Evolutionary conservation across 2,888 invertebrate genomes (phyloP), one percentile per base, ranked within the genome.

Genomic region (Ichneumoninae sp.): DNA sequence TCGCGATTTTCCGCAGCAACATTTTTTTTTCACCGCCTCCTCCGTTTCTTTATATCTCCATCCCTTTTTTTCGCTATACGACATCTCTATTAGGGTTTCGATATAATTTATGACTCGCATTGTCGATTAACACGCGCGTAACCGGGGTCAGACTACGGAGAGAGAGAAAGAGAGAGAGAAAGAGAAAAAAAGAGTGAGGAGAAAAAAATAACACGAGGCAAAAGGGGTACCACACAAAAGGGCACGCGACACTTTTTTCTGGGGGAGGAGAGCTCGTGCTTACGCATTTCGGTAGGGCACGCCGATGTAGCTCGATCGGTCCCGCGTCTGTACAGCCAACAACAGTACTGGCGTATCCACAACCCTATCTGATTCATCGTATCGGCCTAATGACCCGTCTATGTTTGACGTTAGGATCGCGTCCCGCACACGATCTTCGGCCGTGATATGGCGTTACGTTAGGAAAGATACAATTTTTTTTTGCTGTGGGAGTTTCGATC

Each of bases 81-180:
- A 86, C 83, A 90, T 91, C 92, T 93, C 93, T 92, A 93, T 93
- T 93, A 92, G 93, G 93, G 92, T 89, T 85, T 88, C 87, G 91
- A 92, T 92, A 92, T 92, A 93, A 93, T 93, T 93, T 93, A 93
- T 93, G 91, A 91, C 91, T 91, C 84, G 89, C 87, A 93, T 93
- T 93, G 93, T 93, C 92, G 92, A 93, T 93, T 93, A 93, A 91
- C 92, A 91, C 93, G 92, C 91, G 91, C 90, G 87, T 91, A 91
- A 92, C 91, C 89, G 88, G 88, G 89, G 85, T 87, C 87, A 86
- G 73, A 85, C 60, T 70, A 68, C 30, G 47, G 63, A 78, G 76
- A 81, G 83, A 73, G 78, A 76, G 78, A 80, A 78, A 86, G 85
- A 82, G 81, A 83, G 71, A 65, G 76, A 85, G n/a, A 26, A 3